Conservation (phyloP, 2,797 vertebrate species). For the Atherinosoma microstoma region DNA sequence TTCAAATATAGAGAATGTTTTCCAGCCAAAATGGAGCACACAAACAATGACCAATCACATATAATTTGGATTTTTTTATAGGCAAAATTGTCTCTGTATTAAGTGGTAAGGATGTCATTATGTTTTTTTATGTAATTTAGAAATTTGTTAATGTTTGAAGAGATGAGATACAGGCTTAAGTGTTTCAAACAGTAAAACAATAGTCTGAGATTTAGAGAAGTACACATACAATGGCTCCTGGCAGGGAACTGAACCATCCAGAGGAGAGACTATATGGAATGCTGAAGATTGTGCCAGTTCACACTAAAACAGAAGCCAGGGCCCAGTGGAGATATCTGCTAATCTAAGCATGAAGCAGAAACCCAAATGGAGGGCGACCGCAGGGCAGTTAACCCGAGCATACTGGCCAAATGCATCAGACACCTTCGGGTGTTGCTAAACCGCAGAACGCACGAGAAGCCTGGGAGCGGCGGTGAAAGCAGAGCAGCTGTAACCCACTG, state of each 20-base stretch:
- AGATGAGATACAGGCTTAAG: constrained; percentile 51
- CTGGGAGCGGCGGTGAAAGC: constrained; percentile 52
- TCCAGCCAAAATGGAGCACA: constrained; percentile 14
- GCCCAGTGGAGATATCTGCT: constrained; percentile 78
- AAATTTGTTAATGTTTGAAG: constrained; percentile 48
- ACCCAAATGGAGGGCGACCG: constrained; percentile 74
- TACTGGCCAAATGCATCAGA: constrained; percentile 76
- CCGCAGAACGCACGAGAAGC: constrained; percentile 63
- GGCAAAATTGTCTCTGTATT: constrained; percentile 22
- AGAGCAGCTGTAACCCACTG: constrained; percentile 68
- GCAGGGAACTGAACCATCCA: constrained; percentile 58
- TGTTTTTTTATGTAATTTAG: constrained; percentile 39
- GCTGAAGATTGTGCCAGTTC: constrained; percentile 68
- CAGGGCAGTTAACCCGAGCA: constrained; percentile 67
- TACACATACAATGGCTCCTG: constrained; percentile 58
- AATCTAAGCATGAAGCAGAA: constrained; percentile 79
- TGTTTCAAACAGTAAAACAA: constrained; percentile 58
- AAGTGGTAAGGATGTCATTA: constrained; percentile 24
- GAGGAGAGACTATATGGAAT: constrained; percentile 28
- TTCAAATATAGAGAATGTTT: not conserved
- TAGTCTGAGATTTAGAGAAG: constrained; percentile 57
- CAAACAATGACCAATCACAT: constrained; percentile 11
- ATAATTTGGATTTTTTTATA: constrained; percentile 15
- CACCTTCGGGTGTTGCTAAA: constrained; percentile 80
- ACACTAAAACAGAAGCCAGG: constrained; percentile 76